Percentiles rank a stretch among this genome's conserved stretches.
These are phyloP conservation scores for Xestia sexstrigata DNA, from an alignment of 2,888 invertebrate genomes.

Conservation along the genomic window DNA sequence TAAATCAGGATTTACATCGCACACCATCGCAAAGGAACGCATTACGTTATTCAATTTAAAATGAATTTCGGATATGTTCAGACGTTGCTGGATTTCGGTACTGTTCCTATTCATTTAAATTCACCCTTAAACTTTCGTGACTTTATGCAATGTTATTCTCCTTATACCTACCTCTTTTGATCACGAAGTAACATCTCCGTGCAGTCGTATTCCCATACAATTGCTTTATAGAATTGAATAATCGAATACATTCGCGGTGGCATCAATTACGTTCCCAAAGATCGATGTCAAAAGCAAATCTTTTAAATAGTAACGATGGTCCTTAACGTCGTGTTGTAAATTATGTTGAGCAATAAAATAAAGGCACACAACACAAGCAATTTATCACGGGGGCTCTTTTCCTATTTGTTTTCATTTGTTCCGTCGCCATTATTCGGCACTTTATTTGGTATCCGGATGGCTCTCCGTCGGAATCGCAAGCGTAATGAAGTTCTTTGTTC, in stretches of 20 bases:
- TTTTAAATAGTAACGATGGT: conserved; percentile 69
- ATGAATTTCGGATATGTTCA: conserved; percentile 36
- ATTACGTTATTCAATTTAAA: conserved; percentile 59
- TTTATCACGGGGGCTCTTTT: conserved; percentile 80
- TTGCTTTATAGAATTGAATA: not conserved
- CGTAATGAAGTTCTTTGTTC: conserved; percentile 82
- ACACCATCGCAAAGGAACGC: conserved; percentile 43
- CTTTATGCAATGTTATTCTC: conserved; percentile 10
- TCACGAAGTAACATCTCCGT: not conserved
- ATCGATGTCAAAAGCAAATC: conserved; percentile 57
- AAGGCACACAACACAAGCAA: conserved; percentile 76
- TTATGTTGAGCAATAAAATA: conserved; percentile 79
- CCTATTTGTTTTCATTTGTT: conserved; percentile 86
- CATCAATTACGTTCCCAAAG: conserved; percentile 25
- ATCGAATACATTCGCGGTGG: not conserved
- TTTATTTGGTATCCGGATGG: conserved; percentile 78
- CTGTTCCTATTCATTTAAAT: conserved; percentile 21
- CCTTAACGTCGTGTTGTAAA: conserved; percentile 73
- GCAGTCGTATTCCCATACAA: not conserved
- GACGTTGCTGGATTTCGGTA: conserved; percentile 1
- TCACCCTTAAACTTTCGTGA: conserved; percentile 6
- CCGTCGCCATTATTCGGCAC: conserved; percentile 80
- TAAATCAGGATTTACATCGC: conserved; percentile 55
- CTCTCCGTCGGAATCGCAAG: conserved; percentile 71
- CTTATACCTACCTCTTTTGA: not conserved